phyloP scores from a whole-genome alignment of 37 sponge, comb jelly and placozoan genomes.

The Eunapius fragilis region DNA sequence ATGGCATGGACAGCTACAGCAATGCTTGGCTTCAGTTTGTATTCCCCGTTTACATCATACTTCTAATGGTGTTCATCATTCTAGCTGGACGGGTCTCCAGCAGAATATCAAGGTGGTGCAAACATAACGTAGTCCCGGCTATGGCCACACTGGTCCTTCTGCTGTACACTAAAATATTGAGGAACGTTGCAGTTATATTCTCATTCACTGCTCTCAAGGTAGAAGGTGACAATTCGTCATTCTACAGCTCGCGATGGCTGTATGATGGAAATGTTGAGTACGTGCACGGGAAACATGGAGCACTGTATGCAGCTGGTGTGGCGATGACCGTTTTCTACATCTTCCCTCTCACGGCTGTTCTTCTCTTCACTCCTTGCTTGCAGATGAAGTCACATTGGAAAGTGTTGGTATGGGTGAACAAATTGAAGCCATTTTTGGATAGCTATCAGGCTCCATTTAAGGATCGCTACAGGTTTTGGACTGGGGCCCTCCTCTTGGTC shows the following conservation, averaged over 20 bases:
- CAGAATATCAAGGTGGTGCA: background rate
- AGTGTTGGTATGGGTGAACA: background rate
- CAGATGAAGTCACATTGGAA: background rate
- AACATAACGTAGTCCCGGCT: conserved; percentile 19
- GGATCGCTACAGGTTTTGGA: conserved; percentile 1
- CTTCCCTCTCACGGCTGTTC: background rate
- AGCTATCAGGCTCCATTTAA: conserved; percentile 7
- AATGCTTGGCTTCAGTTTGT: conserved; percentile 28
- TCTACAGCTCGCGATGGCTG: conserved; percentile 7
- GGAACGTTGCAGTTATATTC: background rate
- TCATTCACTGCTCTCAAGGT: background rate
- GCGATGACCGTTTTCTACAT: background rate
- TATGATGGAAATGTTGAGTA: conserved; percentile 26
- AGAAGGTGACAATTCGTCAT: background rate
- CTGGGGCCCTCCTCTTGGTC: conserved; percentile 9
- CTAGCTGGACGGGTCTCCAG: background rate
- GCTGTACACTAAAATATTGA: conserved; percentile 24
- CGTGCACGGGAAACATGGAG: background rate
- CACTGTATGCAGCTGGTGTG: background rate
- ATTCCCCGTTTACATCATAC: conserved; percentile 9
- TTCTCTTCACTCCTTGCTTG: conserved; percentile 12
- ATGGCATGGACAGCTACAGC: background rate
- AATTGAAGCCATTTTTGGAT: conserved; percentile 11
- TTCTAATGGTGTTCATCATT: conserved; percentile 13
- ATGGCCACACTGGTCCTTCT: conserved; percentile 27